Conservation (phyloP, 1,140 invertebrate genomes). For the Bombus superbus region DNA sequence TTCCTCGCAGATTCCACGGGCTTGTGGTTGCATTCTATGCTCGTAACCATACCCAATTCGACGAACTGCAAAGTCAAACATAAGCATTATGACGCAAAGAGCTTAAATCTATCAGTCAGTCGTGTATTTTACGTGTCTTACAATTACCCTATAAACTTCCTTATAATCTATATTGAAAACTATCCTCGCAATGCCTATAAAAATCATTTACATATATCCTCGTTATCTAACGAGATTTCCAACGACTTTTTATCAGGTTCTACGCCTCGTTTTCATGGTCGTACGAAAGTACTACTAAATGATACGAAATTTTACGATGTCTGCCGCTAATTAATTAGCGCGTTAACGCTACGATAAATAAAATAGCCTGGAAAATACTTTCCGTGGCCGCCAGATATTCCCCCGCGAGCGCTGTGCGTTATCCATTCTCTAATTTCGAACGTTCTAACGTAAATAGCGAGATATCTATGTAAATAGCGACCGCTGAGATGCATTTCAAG, state of each 20-base stretch:
- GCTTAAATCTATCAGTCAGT: neutral
- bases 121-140: neutral
- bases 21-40: constrained; percentile 96
- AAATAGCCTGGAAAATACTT: neutral
- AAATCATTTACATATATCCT: too few relatives aligned
- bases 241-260: neutral
- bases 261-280: neutral
- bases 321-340: too few relatives aligned
- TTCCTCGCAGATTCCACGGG: constrained; percentile 95
- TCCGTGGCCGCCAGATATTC: neutral
- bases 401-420: neutral
- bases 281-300: neutral
- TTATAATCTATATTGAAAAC: too few relatives aligned
- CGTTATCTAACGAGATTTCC: neutral
- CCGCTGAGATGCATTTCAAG: neutral
- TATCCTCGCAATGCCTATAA: too few relatives aligned
- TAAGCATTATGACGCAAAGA: neutral
- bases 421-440: neutral
- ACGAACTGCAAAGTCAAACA: constrained; percentile 89
- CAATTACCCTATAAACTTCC: neutral
- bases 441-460: neutral
- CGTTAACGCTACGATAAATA: neutral
- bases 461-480: too few relatives aligned
- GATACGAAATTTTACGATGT: neutral
- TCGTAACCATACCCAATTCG: constrained; percentile 96